Base-by-base conservation (phyloP, 1,140 invertebrate genomes). In the Lasioglossum baleicum region DNA sequence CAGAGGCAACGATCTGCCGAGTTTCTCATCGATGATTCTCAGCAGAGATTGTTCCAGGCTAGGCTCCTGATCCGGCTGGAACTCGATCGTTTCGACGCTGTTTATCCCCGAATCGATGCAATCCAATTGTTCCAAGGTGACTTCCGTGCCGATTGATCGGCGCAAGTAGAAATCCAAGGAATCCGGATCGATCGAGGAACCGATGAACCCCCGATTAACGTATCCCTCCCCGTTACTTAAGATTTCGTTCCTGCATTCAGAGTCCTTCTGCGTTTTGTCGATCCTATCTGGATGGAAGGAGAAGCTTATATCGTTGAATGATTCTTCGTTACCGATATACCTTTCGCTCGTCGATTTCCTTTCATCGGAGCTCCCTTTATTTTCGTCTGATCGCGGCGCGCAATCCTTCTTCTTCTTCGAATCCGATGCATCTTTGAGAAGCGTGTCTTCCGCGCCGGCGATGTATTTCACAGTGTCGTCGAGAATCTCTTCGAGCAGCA, bases 41-140 rank as follows among this genome's bases (percentile, higher is more conserved):
- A 93, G 88, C 11, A 93, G 65, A 10, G 92, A 93, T 68, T 93
- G 89, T 63, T 93, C 92, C 8, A 93, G 82, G 71, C 90, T 92
- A 0, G 88, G 89, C 68, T 92, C 88, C 67, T 90, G 87, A 42
- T 92, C 89, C 6, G 82, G 76, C 70, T 91, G 90, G 66, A 93
- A 87, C 80, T 93, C 91, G 6, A 93, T 86, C 6, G 92, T 93
- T 61, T 93, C 92, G 0, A 93, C 92, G 73, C 92, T 93, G 60
- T 93, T 93, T 73, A 93, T 93, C 4, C 92, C 92, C 10, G 92
- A 93, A 76, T 93, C 92, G 2, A 90, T 82, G 61, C 88, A 91
- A 64, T 93, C 92, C 20, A 85, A 60, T 61, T 90, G 90, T 22
- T 92, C 91, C 6, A 89, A 15, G 15, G 82, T 72, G 0, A 68